These are phyloP conservation scores for Drosophila sulfurigaster DNA, from an alignment of 1,140 invertebrate genomes.

Conservation along the genomic window DNA sequence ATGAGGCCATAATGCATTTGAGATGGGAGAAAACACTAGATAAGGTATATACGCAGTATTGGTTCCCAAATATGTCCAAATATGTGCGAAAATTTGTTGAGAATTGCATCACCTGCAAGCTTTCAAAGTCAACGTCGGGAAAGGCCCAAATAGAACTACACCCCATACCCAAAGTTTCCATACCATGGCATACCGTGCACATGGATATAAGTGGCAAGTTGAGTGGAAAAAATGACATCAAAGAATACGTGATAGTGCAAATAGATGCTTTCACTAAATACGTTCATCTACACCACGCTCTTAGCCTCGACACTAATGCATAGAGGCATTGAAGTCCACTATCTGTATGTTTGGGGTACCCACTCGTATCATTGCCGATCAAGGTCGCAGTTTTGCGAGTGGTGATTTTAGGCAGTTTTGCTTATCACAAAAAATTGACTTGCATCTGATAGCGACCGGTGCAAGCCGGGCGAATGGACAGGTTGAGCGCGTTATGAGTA, in stretches of 20 bases:
- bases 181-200: conserved; percentile 13
- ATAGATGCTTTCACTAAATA: neutral
- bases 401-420: conserved; percentile 2
- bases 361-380: conserved; percentile 20
- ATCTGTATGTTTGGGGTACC: conserved; percentile 22
- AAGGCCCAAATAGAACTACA: conserved; percentile 12
- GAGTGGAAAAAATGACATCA: neutral
- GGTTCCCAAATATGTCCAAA: neutral
- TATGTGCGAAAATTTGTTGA: conserved; percentile 1
- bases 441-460: conserved; percentile 12
- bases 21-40: neutral
- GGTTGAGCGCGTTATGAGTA: conserved; percentile 10
- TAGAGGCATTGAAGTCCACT: conserved; percentile 11
- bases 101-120: neutral
- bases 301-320: neutral
- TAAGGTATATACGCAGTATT: neutral
- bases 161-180: conserved; percentile 19
- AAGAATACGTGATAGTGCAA: neutral
- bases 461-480: conserved; percentile 10
- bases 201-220: neutral
- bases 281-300: no score
- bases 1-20: neutral
- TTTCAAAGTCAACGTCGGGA: conserved; percentile 15
- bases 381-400: conserved; percentile 12
- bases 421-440: neutral